A percentile compares a stretch with the other conserved stretches of the same genome.
Conservation (phyloP, 2,888 invertebrate species). For the Hofmannophila pseudospretella region DNA sequence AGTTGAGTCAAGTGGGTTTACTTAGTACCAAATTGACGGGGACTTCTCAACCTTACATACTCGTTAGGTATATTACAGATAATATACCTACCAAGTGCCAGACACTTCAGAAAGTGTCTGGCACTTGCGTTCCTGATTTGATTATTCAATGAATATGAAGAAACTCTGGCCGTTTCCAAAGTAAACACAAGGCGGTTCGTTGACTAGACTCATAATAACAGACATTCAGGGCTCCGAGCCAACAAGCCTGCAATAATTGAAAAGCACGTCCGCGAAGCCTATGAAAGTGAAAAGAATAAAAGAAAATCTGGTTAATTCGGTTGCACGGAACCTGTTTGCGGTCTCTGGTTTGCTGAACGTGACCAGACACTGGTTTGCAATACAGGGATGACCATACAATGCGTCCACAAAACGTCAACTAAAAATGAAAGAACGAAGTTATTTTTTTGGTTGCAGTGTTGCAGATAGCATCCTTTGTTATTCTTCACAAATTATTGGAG, state of each 20-base stretch:
- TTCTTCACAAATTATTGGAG: background rate
- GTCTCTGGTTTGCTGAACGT: constrained; percentile 70
- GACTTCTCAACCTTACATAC: constrained; percentile 1
- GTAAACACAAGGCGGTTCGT: constrained; percentile 32
- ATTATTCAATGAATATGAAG: constrained; percentile 6
- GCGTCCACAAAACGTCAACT: constrained; percentile 46
- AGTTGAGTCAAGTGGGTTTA: constrained; percentile 28
- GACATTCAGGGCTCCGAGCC: constrained; percentile 45
- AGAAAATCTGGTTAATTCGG: constrained; percentile 49
- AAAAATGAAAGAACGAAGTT: constrained; percentile 39
- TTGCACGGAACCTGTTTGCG: constrained; percentile 61
- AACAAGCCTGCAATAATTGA: constrained; percentile 43
- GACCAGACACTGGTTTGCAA: constrained; percentile 23
- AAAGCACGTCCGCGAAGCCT: constrained; percentile 44
- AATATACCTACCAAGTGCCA: too few species aligned
- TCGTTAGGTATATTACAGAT: background rate
- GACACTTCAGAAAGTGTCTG: constrained; percentile 6
- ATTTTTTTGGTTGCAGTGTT: too few species aligned
- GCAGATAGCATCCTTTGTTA: background rate
- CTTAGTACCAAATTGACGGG: constrained; percentile 5
- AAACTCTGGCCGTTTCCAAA: constrained; percentile 16
- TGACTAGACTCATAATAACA: constrained; percentile 48
- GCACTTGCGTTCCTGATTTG: constrained; percentile 5
- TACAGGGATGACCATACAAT: constrained; percentile 43
- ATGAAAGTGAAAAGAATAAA: constrained; percentile 59